phyloP scores from a whole-genome alignment of 2,888 invertebrate species.

The Cantharis nigra region DNA sequence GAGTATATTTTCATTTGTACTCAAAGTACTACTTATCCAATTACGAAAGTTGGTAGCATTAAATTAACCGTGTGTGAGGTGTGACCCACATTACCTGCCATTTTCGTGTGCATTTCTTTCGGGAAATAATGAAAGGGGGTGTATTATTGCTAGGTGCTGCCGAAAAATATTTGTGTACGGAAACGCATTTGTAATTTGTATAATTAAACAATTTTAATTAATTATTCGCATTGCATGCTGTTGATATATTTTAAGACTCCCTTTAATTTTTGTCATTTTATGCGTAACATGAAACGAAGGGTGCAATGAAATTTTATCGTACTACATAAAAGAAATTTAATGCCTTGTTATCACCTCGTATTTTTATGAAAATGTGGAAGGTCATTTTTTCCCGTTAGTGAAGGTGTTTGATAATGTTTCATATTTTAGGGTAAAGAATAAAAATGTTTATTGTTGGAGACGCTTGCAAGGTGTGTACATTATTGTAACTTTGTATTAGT shows the following conservation, averaged over 20 bases:
- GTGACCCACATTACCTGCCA: background rate
- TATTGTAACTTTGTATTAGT: slow-evolving; percentile 8
- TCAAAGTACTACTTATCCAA: background rate
- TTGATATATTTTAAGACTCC: slow-evolving; percentile 7
- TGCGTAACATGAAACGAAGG: slow-evolving; percentile 39
- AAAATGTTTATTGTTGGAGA: slow-evolving; percentile 13
- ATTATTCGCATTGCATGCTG: slow-evolving; percentile 13
- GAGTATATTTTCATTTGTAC: background rate
- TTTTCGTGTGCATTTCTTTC: background rate
- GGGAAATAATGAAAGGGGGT: background rate
- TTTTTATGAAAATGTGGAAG: slow-evolving; percentile 44
- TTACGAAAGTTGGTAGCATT: background rate
- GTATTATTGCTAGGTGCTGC: background rate
- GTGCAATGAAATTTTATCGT: slow-evolving; percentile 46
- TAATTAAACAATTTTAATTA: slow-evolving; percentile 17
- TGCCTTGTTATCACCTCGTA: slow-evolving; percentile 47
- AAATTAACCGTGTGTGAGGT: background rate
- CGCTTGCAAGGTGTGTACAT: slow-evolving; percentile 4
- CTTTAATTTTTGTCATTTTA: slow-evolving; percentile 44
- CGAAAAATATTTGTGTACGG: background rate
- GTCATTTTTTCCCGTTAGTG: slow-evolving; percentile 26
- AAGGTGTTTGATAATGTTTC: slow-evolving; percentile 17
- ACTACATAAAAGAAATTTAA: slow-evolving; percentile 43
- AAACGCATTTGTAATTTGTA: slow-evolving; percentile 3
- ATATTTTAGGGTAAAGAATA: slow-evolving; percentile 18